Base-by-base conservation (phyloP, 1,140 invertebrate genomes). In the Lysiphlebus fabarum region DNA sequence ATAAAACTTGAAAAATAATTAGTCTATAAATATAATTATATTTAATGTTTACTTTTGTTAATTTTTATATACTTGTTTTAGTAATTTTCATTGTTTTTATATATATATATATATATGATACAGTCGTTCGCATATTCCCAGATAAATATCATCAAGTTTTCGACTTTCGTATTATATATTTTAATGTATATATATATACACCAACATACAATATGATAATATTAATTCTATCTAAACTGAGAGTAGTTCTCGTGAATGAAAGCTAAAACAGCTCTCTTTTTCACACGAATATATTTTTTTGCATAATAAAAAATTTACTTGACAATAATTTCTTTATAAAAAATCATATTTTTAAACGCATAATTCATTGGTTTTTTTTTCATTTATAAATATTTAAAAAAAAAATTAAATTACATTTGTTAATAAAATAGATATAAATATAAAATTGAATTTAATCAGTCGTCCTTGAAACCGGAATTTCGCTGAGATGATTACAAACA, bases 391-490 rank as follows among this genome's bases (percentile, higher is more conserved):
- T 40, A 11, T 11, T 7, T 11, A 40, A 40, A 2, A 40, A 40
- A 8, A 8, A 11, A 8, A 11, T 40, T 40, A 8, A 8, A 7
- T 40, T 40, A 8, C 38, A 11, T 40, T 11, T 40, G 38, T 40
- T 40, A 11, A 2, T 40, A 7, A 3, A 8, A 3, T 40, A 8
- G n/a, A 7, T 40, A 8, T 10, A 11, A 8, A 8, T 40, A 47
- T 47, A 1, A 7, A 11, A 47, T 7, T 40, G 7, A 17, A 3
- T 42, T 12, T 44, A 36, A 55, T 26, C 36, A 7, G 6, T 47
- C 58, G 68, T 64, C 72, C 71, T 75, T 75, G 73, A 72, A 65
- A 69, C 66, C 68, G 61, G 70, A 73, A 70, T 73, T 67, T 67
- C 73, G 72, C 66, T 62, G 50, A 17, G 34, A 53, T 70, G 68